phyloP scores from a whole-genome alignment of 2,797 vertebrate genomes.

The Paedocypris micromegethes region DNA sequence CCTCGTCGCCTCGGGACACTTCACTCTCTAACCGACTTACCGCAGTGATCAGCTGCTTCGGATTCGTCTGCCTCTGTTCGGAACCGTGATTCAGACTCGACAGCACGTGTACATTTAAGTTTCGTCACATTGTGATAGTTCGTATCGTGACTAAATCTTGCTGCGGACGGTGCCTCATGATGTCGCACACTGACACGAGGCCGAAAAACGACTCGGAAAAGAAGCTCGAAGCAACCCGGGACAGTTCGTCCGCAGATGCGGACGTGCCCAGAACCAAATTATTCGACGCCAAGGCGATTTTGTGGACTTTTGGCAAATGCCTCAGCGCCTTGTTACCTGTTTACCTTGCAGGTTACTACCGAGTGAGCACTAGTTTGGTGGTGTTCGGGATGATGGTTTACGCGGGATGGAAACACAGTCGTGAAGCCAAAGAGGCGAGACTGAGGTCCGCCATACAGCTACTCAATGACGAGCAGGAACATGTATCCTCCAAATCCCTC shows the following conservation, averaged over 20 bases:
- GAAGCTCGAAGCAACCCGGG: neutral
- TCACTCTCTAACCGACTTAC: too few relatives aligned
- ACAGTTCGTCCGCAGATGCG: neutral
- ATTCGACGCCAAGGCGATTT: constrained; percentile 64
- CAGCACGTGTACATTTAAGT: neutral
- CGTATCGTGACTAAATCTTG: neutral
- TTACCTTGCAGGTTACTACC: constrained; percentile 76
- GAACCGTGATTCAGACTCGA: neutral
- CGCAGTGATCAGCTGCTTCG: constrained; percentile 2
- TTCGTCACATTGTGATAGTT: neutral
- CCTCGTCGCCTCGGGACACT: too few relatives aligned
- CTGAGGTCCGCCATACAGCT: constrained; percentile 65
- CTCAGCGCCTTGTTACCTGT: constrained; percentile 71
- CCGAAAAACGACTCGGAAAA: constrained; percentile 35
- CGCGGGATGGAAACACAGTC: constrained; percentile 75
- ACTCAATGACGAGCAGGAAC: constrained; percentile 59
- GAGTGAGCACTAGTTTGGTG: constrained; percentile 70
- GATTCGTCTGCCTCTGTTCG: neutral
- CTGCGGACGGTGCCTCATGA: constrained; percentile 18
- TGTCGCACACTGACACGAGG: constrained; percentile 57
- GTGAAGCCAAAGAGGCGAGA: constrained; percentile 69
- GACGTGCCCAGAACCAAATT: constrained; percentile 36
- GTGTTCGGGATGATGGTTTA: constrained; percentile 74
- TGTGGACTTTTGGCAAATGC: constrained; percentile 76
- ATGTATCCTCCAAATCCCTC: constrained; percentile 47